Base-by-base conservation (phyloP, 2,888 invertebrate species). In the Eilema griseolum region DNA sequence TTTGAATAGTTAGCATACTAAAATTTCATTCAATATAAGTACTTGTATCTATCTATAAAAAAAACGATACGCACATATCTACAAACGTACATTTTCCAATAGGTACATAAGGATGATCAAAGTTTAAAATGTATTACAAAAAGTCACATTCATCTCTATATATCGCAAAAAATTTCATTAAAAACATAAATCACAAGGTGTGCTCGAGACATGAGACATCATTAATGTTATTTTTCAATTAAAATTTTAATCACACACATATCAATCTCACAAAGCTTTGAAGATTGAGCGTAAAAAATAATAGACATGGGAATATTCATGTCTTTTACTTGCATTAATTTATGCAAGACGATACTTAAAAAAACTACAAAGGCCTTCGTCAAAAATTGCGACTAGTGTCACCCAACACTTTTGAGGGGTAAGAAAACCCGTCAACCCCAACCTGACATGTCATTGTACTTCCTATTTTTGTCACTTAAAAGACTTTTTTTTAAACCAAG, bases 251-350 rank as follows among this genome's bases (percentile, higher is more conserved):
- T 84, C 79, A 78, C 79, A 57, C 66, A 66, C 57, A 66, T 33
- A 65, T 66, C 66, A 56, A 33, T 66, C 57, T 33, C 52, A 66
- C 57, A 57, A 66, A 66, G 66, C 66, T 57, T 33, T 24, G 2
- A 4, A 56, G 14, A 31, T 56, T n/a, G 33, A 57, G 28, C 31
- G 24, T 11, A 66, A 66, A 66, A 88, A 83, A 88, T 88, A 92
- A 92, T 89, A 89, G 80, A 87, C 90, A 92, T 95, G 95, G 93
- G 95, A 95, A 95, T 94, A 94, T 95, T 94, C 94, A 95, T 94
- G 88, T 88, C 83, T 85, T 86, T 87, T 90, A 89, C 87, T 82
- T 82, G 84, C 87, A 87, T 89, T 94, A 95, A 95, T 95, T 93
- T 95, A 95, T 95, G 95, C 95, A 95, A 95, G 94, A 90, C 86